Base-by-base conservation (phyloP, 2,113 vertebrate species). In the Uria aalge region DNA sequence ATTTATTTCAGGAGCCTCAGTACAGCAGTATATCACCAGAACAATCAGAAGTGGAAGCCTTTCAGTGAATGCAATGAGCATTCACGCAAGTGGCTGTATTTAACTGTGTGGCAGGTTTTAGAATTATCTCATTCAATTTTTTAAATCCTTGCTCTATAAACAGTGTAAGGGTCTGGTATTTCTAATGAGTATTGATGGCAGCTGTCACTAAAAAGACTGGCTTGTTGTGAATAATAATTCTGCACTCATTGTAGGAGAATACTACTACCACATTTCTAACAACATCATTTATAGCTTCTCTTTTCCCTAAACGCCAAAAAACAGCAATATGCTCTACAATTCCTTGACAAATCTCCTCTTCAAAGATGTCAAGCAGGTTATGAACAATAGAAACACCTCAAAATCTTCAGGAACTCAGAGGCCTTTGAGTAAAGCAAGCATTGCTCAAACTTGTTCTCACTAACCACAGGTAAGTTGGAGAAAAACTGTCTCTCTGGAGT, bases 131-230 rank as follows among this genome's bases (percentile, higher is more conserved):
- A 78, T 85, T 75, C 36, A 69, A 22, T 56, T 86, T 94, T 94
- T 89, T 72, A 32, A 93, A 93, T 85, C 40, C 36, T 88, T 92
- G 24, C 43, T 94, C 8, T 79, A 80, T n/a, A 95, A 86, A 48
- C 41, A 55, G 38, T 72, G 67, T 53, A 84, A 91, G 57, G 26
- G 50, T 69, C 82, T 74, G 38, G 8, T 88, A 78, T 94, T 94
- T 93, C 82, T 88, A 97, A 97, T 69, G 85, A 69, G 78, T 83
- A 90, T 86, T 89, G 78, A 85, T 91, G 73, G 72, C 60, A 91
- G 38, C 52, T 96, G 78, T 95, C 90, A 47, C n/a, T 86, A 75
- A 90, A 96, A 92, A 74, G 55, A 48, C 68, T 57, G 47, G 52
- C 8, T 92, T 94, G 57, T 76, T 95, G 67, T 85, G 85, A 93